Percentiles rank a stretch among this genome's conserved stretches.
These are phyloP conservation scores for Julus scandinavius DNA, from an alignment of 2,888 invertebrate genomes.

Conservation along the genomic window DNA sequence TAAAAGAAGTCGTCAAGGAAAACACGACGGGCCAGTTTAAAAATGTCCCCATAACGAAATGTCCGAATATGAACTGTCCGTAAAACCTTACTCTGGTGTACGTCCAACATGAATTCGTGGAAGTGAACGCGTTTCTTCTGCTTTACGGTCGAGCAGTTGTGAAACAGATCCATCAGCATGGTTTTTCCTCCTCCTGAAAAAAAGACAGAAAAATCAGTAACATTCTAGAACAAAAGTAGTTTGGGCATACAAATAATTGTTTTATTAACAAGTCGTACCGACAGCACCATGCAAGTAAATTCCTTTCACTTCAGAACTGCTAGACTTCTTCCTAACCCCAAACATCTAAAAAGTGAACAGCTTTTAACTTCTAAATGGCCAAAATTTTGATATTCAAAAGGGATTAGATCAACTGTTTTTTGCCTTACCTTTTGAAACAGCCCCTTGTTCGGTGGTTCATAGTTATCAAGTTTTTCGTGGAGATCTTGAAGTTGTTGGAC, in stretches of 20 bases:
- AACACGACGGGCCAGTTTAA: no score
- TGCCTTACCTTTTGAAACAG: slow-evolving; percentile 63
- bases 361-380: no score
- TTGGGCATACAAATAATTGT: no score
- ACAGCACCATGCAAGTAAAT: slow-evolving; percentile 81
- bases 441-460: slow-evolving; percentile 69
- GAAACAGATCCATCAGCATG: slow-evolving; percentile 98
- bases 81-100: slow-evolving; percentile 74
- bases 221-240: no score
- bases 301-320: slow-evolving; percentile 73
- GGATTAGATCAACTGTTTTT: not conserved
- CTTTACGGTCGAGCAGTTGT: slow-evolving; percentile 75
- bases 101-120: slow-evolving; percentile 96
- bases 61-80: no score
- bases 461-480: slow-evolving; percentile 73
- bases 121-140: slow-evolving; percentile 85
- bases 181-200: slow-evolving; percentile 88
- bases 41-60: not conserved
- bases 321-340: no score
- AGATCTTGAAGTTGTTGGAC: slow-evolving; percentile 77
- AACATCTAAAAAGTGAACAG: no score
- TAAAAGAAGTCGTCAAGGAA: not conserved
- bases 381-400: no score
- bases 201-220: no score
- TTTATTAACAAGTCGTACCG: slow-evolving; percentile 63